A percentile compares a stretch with the other conserved stretches of the same genome.
phyloP scores from a whole-genome alignment of 1,140 invertebrate species.

The Sitobion miscanthi region DNA sequence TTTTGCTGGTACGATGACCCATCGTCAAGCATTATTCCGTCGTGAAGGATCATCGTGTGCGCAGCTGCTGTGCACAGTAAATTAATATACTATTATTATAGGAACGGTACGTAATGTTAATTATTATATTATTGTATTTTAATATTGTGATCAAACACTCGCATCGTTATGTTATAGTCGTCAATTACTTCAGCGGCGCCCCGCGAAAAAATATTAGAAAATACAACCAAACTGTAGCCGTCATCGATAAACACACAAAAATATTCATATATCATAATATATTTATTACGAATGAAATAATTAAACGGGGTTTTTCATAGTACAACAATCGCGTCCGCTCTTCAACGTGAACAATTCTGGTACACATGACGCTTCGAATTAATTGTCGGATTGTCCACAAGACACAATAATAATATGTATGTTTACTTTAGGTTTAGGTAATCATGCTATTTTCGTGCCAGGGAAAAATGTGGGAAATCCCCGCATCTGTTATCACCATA shows the following conservation, averaged over 20 bases:
- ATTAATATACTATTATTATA: neutral
- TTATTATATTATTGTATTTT: neutral
- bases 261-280: constrained; percentile 12
- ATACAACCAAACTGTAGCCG: neutral
- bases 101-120: neutral
- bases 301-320: neutral
- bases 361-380: neutral
- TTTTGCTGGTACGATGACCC: neutral
- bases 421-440: neutral
- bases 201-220: neutral
- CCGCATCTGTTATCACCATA: neutral
- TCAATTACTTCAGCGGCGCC: neutral
- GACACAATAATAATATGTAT: neutral
- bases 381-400: too few relatives aligned
- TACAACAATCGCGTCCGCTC: neutral
- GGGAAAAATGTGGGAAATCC: constrained; percentile 20
- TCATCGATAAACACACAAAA: neutral
- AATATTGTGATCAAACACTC: neutral
- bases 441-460: neutral
- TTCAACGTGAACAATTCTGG: neutral
- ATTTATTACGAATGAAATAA: neutral
- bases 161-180: neutral
- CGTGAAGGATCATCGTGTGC: constrained; percentile 28
- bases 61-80: neutral
- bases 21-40: neutral